A percentile compares a stretch with the other conserved stretches of the same genome.
Conservation (phyloP, 2,888 invertebrate species). For the Thumatha senex region DNA sequence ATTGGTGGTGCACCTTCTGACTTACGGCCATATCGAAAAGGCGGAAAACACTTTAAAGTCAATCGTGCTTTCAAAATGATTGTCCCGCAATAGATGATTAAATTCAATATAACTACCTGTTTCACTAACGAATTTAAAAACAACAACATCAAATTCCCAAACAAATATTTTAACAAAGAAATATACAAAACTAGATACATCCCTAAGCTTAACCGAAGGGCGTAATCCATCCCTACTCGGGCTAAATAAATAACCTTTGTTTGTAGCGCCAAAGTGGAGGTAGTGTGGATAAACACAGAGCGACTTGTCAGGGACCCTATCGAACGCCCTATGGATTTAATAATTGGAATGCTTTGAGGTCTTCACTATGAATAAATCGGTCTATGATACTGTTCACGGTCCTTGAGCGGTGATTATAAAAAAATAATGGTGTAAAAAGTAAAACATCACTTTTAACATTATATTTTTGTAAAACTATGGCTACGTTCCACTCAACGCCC, state of each 20-base stretch:
- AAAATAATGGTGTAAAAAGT: too few relatives aligned
- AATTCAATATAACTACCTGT: not conserved
- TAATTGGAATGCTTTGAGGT: slow-evolving; percentile 8
- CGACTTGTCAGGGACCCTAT: slow-evolving; percentile 1
- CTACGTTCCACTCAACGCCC: too few relatives aligned
- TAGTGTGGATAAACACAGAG: not conserved
- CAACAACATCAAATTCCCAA: not conserved
- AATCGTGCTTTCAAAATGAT: too few relatives aligned
- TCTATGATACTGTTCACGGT: not conserved
- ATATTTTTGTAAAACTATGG: too few relatives aligned
- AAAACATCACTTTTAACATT: too few relatives aligned
- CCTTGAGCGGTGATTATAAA: too few relatives aligned
- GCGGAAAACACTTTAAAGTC: too few relatives aligned
- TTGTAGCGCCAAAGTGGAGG: not conserved
- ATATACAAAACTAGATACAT: slow-evolving; percentile 8
- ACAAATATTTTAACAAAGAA: too few relatives aligned
- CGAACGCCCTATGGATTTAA: not conserved
- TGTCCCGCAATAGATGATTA: too few relatives aligned
- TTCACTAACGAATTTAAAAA: not conserved
- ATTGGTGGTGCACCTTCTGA: too few relatives aligned
- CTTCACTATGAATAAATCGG: slow-evolving; percentile 1
- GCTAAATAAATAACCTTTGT: slow-evolving; percentile 4
- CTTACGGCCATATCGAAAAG: too few relatives aligned
- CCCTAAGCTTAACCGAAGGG: slow-evolving; percentile 12
- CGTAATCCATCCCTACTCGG: slow-evolving; percentile 14